Percentiles rank a stretch among this genome's conserved stretches.
Conservation (phyloP, 1,140 invertebrate species). For the Pseudomyrmex cubaensis region DNA sequence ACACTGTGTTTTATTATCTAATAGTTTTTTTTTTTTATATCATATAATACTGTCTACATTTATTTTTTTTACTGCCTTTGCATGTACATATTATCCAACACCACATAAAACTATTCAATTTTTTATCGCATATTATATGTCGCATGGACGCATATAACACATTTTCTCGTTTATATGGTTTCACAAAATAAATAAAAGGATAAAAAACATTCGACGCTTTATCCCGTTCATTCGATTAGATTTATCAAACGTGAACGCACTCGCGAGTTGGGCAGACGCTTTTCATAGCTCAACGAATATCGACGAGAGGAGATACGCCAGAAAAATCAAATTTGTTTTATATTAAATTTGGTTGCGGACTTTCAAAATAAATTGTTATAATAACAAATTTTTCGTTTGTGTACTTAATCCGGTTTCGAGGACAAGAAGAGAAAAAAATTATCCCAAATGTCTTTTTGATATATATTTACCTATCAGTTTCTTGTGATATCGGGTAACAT, state of each 20-base stretch:
- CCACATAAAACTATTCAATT: not conserved
- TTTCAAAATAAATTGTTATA: conserved; percentile 18
- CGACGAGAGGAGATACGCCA: not conserved
- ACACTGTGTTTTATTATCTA: conserved; percentile 3
- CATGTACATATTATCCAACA: not conserved
- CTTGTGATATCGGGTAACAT: conserved; percentile 9
- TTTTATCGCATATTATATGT: not conserved
- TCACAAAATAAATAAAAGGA: conserved; percentile 19
- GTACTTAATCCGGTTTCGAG: not conserved
- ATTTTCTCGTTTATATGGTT: conserved; percentile 1
- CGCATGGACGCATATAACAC: not conserved
- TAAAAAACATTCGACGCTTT: not conserved
- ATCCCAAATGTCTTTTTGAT: not conserved
- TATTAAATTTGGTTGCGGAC: conserved; percentile 10
- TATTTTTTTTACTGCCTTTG: not conserved
- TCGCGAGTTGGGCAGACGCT: not conserved
- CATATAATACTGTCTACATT: conserved; percentile 10
- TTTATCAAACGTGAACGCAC: not conserved
- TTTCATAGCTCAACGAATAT: conserved; percentile 18
- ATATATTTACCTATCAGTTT: conserved; percentile 19
- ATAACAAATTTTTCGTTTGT: conserved; percentile 11
- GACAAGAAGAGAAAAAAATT: not conserved
- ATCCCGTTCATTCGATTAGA: conserved; percentile 22
- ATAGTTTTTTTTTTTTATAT: conserved; percentile 21
- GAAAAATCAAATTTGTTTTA: not conserved